Conservation (phyloP, 2,888 invertebrate genomes). For the Corythucha ciliata region DNA sequence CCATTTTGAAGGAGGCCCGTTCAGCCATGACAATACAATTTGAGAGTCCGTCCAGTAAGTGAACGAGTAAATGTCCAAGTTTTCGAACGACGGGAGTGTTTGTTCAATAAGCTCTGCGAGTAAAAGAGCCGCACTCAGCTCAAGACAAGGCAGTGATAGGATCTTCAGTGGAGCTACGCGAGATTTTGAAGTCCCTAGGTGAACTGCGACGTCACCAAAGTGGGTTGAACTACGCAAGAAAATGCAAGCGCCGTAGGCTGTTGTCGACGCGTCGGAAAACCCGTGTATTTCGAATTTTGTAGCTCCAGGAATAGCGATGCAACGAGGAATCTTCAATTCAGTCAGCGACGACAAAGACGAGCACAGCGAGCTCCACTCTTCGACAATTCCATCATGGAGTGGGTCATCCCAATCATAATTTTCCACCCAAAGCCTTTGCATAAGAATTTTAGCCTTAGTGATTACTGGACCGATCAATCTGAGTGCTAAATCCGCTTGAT, state of each 20-base stretch:
- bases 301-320: background rate
- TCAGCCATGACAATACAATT: conserved; percentile 1
- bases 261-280: background rate
- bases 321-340: background rate
- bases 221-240: background rate
- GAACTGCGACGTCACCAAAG: background rate
- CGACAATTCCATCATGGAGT: background rate
- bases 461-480: too few species aligned
- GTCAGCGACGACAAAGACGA: background rate
- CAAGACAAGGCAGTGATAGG: background rate
- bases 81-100: background rate
- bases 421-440: background rate
- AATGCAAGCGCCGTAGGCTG: background rate
- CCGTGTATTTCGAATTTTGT: background rate
- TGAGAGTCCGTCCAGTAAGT: conserved; percentile 7
- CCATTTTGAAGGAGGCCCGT: background rate
- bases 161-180: background rate
- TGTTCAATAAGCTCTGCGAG: background rate
- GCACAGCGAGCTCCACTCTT: background rate
- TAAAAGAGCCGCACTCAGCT: too few species aligned
- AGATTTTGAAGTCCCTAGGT: background rate
- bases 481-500: too few species aligned
- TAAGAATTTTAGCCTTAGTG: too few species aligned
- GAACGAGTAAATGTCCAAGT: background rate
- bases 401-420: background rate